Evolutionary conservation across 2,113 vertebrate genomes (phyloP).

Genomic region (Oryctolagus cuniculus): mOryCun1.1 NC_091435.1:39422501-39423000

Average conservation of each 20-base stretch:
- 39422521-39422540: constrained; percentile 10
- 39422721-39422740: constrained; percentile 53
- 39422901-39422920: not conserved
- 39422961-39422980: too few species aligned
- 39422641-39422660: constrained; percentile 4
- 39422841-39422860: constrained; percentile 34
- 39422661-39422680: constrained; percentile 42
- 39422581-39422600: not conserved
- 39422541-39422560: not conserved
- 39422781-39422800: constrained; percentile 48
- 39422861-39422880: not conserved
- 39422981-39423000: too few species aligned
- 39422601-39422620: not conserved
- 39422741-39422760: constrained; percentile 34
- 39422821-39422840: constrained; percentile 8
- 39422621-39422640: not conserved
- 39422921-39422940: constrained; percentile 41
- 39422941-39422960: constrained; percentile 17
- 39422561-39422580: not conserved
- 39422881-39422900: constrained; percentile 25
- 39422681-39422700: constrained; percentile 23
- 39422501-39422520: not conserved
- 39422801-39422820: constrained; percentile 9
- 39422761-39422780: constrained; percentile 9
- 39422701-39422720: constrained; percentile 8